These are phyloP conservation scores for Chrysomela aeneicollis DNA, from an alignment of 2,888 invertebrate species.

Conservation along the genomic window DNA sequence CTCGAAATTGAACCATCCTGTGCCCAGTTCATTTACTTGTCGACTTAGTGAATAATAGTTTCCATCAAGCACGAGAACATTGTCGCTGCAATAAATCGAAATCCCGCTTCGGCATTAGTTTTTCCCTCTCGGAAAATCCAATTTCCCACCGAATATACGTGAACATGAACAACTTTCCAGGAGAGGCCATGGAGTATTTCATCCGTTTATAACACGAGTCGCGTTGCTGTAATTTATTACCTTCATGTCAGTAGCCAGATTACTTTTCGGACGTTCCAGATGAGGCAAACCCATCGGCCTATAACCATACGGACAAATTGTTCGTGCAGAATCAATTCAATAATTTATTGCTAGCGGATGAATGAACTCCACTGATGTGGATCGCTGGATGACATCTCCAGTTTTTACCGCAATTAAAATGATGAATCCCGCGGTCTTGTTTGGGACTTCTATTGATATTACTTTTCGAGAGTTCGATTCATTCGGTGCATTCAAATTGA, in stretches of 20 bases:
- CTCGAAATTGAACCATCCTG: too few species aligned
- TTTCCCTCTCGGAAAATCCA: background rate
- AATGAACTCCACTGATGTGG: background rate
- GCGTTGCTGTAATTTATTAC: constrained; percentile 20
- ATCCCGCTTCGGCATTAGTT: background rate
- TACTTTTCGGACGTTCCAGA: constrained; percentile 25
- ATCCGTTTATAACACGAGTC: constrained; percentile 10
- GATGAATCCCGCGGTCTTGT: too few species aligned
- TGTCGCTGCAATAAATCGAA: background rate
- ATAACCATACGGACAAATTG: constrained; percentile 30
- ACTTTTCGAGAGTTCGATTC: too few species aligned
- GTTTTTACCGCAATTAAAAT: too few species aligned
- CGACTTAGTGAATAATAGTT: background rate
- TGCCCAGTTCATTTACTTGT: too few species aligned
- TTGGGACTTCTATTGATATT: too few species aligned
- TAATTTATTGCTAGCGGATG: constrained; percentile 24
- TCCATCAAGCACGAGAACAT: background rate
- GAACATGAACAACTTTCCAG: background rate
- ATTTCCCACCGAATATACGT: constrained; percentile 8
- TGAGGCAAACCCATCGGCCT: constrained; percentile 11
- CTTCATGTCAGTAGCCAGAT: constrained; percentile 15
- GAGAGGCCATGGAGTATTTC: background rate
- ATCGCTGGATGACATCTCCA: background rate
- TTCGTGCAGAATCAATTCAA: constrained; percentile 23
- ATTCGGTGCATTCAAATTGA: too few species aligned